phyloP scores from a whole-genome alignment of 1,140 invertebrate species.

The Augochlora pura region DNA sequence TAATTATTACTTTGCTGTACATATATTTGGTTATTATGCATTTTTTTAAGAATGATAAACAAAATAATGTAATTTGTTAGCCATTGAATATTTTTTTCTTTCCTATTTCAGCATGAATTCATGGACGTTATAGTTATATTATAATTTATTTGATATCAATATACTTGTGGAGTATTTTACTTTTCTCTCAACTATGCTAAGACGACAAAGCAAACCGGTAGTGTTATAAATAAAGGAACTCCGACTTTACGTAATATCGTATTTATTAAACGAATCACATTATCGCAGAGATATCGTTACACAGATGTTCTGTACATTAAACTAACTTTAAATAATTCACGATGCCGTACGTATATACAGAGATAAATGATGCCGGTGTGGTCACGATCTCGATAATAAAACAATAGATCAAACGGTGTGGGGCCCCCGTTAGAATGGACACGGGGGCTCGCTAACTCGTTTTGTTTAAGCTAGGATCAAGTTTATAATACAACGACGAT shows the following conservation, averaged over 20 bases:
- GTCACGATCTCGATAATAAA: constrained; percentile 35
- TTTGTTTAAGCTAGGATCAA: constrained; percentile 51
- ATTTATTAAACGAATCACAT: constrained; percentile 74
- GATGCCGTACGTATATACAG: constrained; percentile 62
- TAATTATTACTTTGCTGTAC: too few relatives aligned
- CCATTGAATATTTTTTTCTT: too few relatives aligned
- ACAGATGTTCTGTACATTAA: constrained; percentile 71
- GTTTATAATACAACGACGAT: constrained; percentile 63
- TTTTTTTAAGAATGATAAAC: too few relatives aligned
- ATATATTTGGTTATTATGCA: too few relatives aligned
- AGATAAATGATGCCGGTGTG: constrained; percentile 45
- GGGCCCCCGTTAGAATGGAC: not conserved
- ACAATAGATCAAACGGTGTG: constrained; percentile 49
- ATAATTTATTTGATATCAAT: too few relatives aligned
- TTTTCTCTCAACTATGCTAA: too few relatives aligned
- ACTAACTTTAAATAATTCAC: constrained; percentile 71
- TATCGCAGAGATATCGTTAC: constrained; percentile 67
- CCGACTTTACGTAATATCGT: constrained; percentile 50
- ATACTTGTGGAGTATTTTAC: too few relatives aligned
- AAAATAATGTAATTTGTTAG: too few relatives aligned
- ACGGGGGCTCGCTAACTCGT: constrained; percentile 4
- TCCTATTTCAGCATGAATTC: too few relatives aligned
- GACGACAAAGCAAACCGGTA: too few relatives aligned
- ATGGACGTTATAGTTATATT: too few relatives aligned
- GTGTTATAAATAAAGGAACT: not conserved